Evolutionary conservation across 2,797 vertebrate species (phyloP).

Genomic region (Hozukius guyotensis): DNA sequence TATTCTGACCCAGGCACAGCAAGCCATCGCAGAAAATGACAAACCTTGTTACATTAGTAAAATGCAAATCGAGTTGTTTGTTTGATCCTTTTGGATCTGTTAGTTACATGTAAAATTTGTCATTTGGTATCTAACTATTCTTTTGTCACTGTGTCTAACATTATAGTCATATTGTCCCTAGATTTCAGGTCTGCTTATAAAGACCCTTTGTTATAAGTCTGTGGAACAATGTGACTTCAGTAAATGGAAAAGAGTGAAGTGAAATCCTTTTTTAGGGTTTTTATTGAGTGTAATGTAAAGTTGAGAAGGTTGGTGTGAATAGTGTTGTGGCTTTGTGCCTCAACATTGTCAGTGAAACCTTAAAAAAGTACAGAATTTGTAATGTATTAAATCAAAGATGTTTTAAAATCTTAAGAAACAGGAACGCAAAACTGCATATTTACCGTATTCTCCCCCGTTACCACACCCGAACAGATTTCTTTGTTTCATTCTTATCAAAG

Average conservation of each 20-base stretch:
- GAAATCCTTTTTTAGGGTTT: constrained; percentile 68
- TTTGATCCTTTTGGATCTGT: constrained; percentile 63
- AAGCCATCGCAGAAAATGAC: constrained; percentile 67
- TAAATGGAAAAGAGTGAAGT: constrained; percentile 53
- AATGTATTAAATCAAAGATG: constrained; percentile 72
- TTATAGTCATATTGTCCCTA: constrained; percentile 65
- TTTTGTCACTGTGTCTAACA: constrained; percentile 67
- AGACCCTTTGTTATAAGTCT: constrained; percentile 58
- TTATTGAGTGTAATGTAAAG: constrained; percentile 57
- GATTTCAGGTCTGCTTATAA: constrained; percentile 63
- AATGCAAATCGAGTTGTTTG: constrained; percentile 54
- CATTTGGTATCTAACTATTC: constrained; percentile 55
- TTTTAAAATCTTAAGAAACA: constrained; percentile 74
- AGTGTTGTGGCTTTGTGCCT: constrained; percentile 57
- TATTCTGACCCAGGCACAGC: constrained; percentile 67
- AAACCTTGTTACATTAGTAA: constrained; percentile 67
- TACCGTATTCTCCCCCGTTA: constrained; percentile 74
- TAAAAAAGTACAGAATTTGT: constrained; percentile 52
- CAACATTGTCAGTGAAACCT: constrained; percentile 59
- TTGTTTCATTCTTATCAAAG: constrained; percentile 81
- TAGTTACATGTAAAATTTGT: constrained; percentile 63
- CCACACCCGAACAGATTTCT: constrained; percentile 39
- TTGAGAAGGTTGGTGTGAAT: constrained; percentile 54
- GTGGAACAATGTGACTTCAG: constrained; percentile 62
- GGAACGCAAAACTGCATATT: constrained; percentile 82